Evolutionary conservation across 2,113 vertebrate genomes (phyloP).

Genomic region (Clarias gariepinus): DNA sequence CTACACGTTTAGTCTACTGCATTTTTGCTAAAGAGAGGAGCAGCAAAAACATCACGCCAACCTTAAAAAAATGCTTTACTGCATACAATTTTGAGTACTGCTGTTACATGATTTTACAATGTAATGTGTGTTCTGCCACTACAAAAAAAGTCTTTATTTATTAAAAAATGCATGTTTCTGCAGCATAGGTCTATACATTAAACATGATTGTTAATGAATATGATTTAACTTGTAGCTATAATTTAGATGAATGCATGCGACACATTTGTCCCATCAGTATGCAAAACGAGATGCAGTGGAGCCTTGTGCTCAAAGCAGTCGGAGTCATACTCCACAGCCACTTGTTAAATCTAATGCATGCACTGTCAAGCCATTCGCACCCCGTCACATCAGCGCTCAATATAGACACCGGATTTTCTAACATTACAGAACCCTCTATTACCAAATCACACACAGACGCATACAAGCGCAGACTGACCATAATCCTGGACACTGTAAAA

Average conservation of each 20-base stretch:
- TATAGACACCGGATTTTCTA: constrained; percentile 85
- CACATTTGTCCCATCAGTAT: constrained; percentile 13
- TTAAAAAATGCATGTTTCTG: neutral
- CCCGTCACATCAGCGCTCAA: constrained; percentile 82
- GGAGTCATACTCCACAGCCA: constrained; percentile 76
- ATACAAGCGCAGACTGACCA: constrained; percentile 39
- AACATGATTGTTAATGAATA: constrained; percentile 8
- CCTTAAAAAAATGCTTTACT: neutral
- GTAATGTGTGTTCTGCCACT: neutral
- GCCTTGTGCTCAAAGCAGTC: constrained; percentile 48
- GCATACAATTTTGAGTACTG: neutral
- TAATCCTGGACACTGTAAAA: constrained; percentile 52
- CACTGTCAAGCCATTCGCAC: constrained; percentile 83
- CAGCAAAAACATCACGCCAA: neutral
- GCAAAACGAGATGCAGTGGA: constrained; percentile 35
- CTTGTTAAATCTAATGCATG: constrained; percentile 81
- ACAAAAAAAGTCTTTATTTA: neutral
- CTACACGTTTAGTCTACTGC: neutral
- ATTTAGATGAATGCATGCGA: neutral
- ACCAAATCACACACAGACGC: constrained; percentile 60
- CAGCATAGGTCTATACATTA: neutral
- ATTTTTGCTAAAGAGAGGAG: neutral
- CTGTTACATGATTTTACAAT: neutral
- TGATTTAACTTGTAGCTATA: constrained; percentile 9
- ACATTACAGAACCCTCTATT: constrained; percentile 76